Percentiles rank a stretch among this genome's conserved stretches.
phyloP scores from a whole-genome alignment of 2,113 vertebrate genomes.

The Neolamprologus falcicula region DNA sequence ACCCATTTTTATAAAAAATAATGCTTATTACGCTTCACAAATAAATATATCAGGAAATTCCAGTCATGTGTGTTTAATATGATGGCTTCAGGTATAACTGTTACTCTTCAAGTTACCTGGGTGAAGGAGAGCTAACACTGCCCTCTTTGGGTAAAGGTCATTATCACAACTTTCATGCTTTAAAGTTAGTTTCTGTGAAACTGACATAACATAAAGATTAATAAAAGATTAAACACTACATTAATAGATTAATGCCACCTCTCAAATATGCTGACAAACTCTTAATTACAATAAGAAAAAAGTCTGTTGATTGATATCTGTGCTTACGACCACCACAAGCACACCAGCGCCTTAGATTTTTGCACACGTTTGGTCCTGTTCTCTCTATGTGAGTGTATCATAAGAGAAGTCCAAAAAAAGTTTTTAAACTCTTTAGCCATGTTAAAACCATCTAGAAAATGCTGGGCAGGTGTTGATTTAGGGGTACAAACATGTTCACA shows the following conservation, averaged over 20 bases:
- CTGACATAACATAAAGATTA: not conserved
- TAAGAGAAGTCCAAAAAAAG: not conserved
- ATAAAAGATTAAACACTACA: not conserved
- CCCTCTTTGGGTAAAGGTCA: not conserved
- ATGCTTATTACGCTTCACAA: not conserved
- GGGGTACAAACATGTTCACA: rapidly evolving
- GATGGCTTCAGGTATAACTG: not conserved
- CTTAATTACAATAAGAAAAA: not conserved
- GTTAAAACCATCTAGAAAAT: not conserved
- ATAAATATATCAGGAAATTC: not conserved
- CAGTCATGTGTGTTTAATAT: not conserved
- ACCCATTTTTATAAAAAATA: not conserved
- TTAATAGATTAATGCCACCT: not conserved
- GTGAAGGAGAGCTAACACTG: not conserved
- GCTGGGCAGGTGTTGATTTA: not conserved
- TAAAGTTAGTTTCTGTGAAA: not conserved
- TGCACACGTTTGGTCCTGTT: not conserved
- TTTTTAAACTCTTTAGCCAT: not conserved
- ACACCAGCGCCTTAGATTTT: not conserved
- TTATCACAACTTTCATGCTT: not conserved
- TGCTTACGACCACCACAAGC: not conserved
- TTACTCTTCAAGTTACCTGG: not conserved
- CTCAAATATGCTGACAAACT: not conserved
- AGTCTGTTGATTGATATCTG: rapidly evolving
- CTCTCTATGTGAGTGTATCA: not conserved